These are phyloP conservation scores for Prunella fulvescens DNA, from an alignment of 2,113 vertebrate genomes.

Conservation along the genomic window DNA sequence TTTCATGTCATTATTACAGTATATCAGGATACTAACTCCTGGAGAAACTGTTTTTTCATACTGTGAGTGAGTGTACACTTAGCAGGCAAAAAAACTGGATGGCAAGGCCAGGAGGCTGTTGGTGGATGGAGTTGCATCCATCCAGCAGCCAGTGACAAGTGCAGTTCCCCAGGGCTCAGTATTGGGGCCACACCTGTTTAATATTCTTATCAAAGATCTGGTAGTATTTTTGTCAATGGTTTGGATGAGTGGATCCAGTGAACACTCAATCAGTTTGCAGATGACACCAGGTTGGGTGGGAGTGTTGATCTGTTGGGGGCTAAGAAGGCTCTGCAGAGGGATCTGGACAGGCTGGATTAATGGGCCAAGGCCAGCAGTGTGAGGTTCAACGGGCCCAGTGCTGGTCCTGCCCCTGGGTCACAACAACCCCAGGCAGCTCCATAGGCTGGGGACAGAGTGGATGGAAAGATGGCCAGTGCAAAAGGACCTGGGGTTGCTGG, in stretches of 20 bases:
- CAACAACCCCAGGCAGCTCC: background rate
- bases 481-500: background rate
- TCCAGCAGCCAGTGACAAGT: background rate
- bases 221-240: background rate
- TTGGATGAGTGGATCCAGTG: too few relatives aligned
- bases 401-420: too few relatives aligned
- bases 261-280: background rate
- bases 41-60: background rate
- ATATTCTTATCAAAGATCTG: background rate
- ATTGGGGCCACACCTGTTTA: background rate
- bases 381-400: background rate
- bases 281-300: background rate
- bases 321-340: background rate
- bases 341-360: background rate
- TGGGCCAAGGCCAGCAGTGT: background rate
- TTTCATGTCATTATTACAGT: background rate
- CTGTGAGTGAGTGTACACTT: too few relatives aligned
- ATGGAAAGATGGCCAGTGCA: background rate
- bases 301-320: background rate
- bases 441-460: background rate
- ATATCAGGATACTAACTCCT: background rate
- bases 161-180: background rate
- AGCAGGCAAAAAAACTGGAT: background rate
- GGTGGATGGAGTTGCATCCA: background rate
- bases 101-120: too few relatives aligned